These are phyloP conservation scores for mouse (Mus musculus) DNA, from an alignment of 2,113 vertebrate genomes.

Conservation along the genomic window DNA sequence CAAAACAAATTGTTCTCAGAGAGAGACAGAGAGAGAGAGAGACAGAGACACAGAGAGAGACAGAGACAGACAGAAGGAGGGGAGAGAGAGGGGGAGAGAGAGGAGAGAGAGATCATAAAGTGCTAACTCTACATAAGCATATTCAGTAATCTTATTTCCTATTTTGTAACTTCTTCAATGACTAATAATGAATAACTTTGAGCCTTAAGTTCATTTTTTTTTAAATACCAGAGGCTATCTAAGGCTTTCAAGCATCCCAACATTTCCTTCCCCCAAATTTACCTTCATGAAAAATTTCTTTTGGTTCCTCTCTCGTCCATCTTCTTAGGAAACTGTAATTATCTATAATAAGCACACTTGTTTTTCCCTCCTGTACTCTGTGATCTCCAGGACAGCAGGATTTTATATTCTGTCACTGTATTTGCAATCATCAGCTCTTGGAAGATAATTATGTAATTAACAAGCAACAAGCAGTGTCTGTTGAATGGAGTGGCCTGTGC, in stretches of 20 bases:
- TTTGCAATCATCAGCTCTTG: not conserved
- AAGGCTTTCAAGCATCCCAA: not conserved
- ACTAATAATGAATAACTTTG: not conserved
- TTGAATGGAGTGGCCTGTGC: not conserved
- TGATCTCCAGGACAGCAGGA: not conserved
- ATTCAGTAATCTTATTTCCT: not conserved
- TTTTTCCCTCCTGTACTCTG: not conserved
- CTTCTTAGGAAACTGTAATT: not conserved
- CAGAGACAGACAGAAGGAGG: too few species aligned
- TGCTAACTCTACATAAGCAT: not conserved
- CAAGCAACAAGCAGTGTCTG: not conserved
- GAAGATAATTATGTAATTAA: not conserved
- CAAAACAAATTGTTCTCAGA: not conserved
- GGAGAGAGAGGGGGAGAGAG: too few species aligned
- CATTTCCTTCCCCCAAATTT: not conserved
- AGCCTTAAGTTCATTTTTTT: not conserved
- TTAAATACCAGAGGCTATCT: not conserved
- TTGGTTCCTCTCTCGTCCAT: not conserved
- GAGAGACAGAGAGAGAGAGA: not conserved
- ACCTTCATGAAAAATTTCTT: not conserved
- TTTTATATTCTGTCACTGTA: not conserved
- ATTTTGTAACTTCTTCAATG: not conserved
- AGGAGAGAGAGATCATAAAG: not conserved
- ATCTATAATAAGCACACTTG: not conserved
- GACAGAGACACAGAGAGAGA: too few species aligned